Evolutionary conservation across 2,888 invertebrate genomes (phyloP).

Genomic region (Philhelius pedissequus): DNA sequence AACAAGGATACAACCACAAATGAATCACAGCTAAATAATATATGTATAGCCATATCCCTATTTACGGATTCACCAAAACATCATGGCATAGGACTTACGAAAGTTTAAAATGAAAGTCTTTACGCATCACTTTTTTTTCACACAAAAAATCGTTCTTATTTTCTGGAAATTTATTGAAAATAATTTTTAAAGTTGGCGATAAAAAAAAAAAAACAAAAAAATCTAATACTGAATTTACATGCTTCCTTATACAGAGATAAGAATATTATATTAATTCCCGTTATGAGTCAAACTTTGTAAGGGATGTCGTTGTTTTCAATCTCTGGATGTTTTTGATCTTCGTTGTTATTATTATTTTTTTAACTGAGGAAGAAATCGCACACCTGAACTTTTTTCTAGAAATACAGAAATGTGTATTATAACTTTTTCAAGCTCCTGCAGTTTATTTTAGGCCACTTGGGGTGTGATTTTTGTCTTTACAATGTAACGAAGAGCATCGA

Average conservation of each 20-base stretch:
- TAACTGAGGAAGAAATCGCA: not conserved
- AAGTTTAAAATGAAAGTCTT: not conserved
- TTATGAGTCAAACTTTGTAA: not conserved
- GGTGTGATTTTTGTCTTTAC: no score
- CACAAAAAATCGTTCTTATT: not conserved
- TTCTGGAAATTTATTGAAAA: not conserved
- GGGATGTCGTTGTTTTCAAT: not conserved
- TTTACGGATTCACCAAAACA: not conserved
- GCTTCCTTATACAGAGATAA: not conserved
- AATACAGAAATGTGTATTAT: no score
- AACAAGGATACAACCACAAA: constrained; percentile 52
- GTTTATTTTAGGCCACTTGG: no score
- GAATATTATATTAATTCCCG: not conserved
- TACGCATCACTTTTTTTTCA: not conserved
- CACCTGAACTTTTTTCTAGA: not conserved
- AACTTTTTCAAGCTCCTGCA: no score
- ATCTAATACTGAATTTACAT: not conserved
- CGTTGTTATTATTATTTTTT: not conserved
- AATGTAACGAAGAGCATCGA: no score
- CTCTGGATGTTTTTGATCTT: not conserved
- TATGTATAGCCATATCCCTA: constrained; percentile 28
- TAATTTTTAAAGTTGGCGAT: not conserved
- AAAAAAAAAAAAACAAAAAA: no score
- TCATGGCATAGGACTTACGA: not conserved
- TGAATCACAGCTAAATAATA: constrained; percentile 53